Conservation (phyloP, 2,797 vertebrate genomes). For the Muscicapa striata region DNA sequence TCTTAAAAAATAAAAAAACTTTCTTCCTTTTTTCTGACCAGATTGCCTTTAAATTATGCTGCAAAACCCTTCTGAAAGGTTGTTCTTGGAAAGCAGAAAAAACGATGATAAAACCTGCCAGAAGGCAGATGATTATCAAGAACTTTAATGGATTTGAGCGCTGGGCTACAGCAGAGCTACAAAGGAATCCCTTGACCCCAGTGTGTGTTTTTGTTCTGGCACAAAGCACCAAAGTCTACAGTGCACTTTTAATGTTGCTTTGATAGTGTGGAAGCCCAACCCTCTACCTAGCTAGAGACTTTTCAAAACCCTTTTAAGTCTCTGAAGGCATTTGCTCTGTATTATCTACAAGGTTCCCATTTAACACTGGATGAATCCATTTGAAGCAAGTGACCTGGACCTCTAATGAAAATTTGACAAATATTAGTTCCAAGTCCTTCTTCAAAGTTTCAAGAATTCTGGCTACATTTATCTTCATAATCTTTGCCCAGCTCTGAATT, state of each 20-base stretch:
- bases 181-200: slow-evolving; percentile 51
- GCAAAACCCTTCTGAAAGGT: slow-evolving; percentile 27
- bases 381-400: background rate
- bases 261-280: background rate
- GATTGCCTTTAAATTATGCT: slow-evolving; percentile 42
- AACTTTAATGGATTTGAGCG: slow-evolving; percentile 38
- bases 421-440: background rate
- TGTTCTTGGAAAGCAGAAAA: slow-evolving; percentile 56
- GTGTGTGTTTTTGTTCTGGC: slow-evolving; percentile 28
- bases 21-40: slow-evolving; percentile 22
- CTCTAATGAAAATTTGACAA: background rate
- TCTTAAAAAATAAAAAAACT: background rate
- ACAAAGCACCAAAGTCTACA: slow-evolving; percentile 32
- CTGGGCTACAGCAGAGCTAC: slow-evolving; percentile 27
- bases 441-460: background rate
- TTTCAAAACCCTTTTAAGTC: slow-evolving; percentile 22
- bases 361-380: slow-evolving; percentile 2
- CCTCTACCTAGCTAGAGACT: slow-evolving; percentile 1
- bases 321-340: background rate
- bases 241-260: slow-evolving; percentile 10
- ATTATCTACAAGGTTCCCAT: background rate
- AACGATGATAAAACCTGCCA: slow-evolving; percentile 12
- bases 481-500: background rate
- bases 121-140: slow-evolving; percentile 63
- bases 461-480: background rate